A percentile compares a stretch with the other conserved stretches of the same genome.
phyloP scores from a whole-genome alignment of 2,113 vertebrate genomes.

The Brachypteracias leptosomus region DNA sequence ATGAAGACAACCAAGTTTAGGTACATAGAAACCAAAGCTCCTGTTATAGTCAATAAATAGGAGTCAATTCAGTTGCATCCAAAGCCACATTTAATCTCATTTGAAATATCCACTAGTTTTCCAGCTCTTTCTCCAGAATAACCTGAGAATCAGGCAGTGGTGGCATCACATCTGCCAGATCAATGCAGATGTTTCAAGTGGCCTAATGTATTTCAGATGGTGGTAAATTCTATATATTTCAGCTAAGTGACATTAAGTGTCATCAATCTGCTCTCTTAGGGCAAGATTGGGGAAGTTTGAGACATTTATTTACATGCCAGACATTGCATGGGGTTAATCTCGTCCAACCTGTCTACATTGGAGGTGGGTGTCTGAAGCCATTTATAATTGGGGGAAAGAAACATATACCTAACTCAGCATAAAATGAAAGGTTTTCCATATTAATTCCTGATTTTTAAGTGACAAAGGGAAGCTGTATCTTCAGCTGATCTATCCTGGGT shows the following conservation, averaged over 20 bases:
- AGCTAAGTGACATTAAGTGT: not conserved
- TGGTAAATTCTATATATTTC: not conserved
- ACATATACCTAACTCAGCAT: not conserved
- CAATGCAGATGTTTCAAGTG: not conserved
- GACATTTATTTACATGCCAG: not conserved
- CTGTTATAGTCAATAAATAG: not conserved
- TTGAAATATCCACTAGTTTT: not conserved
- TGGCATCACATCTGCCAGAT: not conserved
- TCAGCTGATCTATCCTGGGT: not conserved
- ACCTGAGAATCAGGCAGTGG: not conserved
- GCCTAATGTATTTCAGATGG: not conserved
- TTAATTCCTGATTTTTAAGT: not conserved
- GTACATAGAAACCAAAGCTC: not conserved
- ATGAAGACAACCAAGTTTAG: not conserved
- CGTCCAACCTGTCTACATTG: not conserved
- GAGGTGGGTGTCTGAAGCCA: not conserved
- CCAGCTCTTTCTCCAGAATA: not conserved
- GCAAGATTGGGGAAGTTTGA: not conserved
- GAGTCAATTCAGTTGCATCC: not conserved
- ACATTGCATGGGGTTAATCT: not conserved
- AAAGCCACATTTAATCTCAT: not conserved
- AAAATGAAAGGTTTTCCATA: not conserved
- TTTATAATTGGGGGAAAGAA: not conserved
- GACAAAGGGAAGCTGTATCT: not conserved
- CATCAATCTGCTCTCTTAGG: not conserved